Evolutionary conservation across 2,797 vertebrate genomes (phyloP), one percentile per base, ranked within the genome.

Genomic region (Parauchenoglanis ngamensis): DNA sequence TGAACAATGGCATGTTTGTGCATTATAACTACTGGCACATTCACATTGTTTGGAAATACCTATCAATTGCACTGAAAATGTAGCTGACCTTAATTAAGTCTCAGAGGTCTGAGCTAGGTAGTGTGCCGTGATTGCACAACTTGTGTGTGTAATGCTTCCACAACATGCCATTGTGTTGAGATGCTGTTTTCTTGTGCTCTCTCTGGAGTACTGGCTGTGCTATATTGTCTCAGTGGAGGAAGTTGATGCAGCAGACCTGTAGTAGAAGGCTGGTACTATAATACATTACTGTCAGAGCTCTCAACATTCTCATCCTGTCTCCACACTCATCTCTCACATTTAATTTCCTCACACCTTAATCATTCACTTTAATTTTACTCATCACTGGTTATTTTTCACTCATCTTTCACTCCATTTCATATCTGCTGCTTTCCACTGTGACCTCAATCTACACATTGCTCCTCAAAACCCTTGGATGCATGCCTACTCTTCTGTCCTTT

Each of bases 91-190:
- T 84, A 73, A 73, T 83, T 21, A 84, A 73, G 57, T 85, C 87
- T 84, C 87, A 52, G 31, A 8, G 76, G 44, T 46, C 56, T 86
- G 75, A 59, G 25, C n/a, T 78, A 65, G 75, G 68, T 84, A 68
- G 70, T 67, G 67, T 72, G 35, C 78, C 28, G 31, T 6, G 61
- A 61, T 76, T 85, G 72, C 40, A 75, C 44, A 63, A 79, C 80
- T 31, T 79, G 75, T 72, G 84, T 84, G 54, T 75, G 84, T 86
- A 79, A 89, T 23, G 0, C 84, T 89, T 88, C 23, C 72, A 80
- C 67, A 89, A 87, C 85, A 87, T 85, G 49, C 84, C 83, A 85
- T 89, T 90, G 84, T 87, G 80, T 83, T 84, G 77, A 84, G 54
- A 31, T 84, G 83, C 68, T 89, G 56, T 79, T 59, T 75, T 82